These are phyloP conservation scores for Odocoileus virginianus DNA, from an alignment of 2,113 vertebrate species.

Conservation along the genomic window DNA sequence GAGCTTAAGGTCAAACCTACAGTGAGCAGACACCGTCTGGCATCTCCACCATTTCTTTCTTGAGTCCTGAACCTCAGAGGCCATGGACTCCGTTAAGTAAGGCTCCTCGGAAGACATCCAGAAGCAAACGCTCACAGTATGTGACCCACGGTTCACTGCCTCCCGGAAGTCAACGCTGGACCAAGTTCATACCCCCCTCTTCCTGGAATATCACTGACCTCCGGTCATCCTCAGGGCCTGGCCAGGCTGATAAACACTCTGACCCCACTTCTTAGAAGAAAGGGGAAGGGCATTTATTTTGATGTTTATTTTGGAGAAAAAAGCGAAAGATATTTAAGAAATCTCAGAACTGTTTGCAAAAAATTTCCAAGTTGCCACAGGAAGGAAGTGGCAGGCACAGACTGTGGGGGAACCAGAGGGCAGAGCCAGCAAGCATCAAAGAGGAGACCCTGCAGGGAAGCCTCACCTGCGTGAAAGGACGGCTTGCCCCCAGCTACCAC, in stretches of 20 bases:
- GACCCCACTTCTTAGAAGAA: not conserved
- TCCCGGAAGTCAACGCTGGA: not conserved
- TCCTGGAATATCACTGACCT: fast-evolving
- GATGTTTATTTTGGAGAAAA: not conserved
- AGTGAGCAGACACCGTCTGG: fast-evolving
- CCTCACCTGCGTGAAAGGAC: too few species aligned
- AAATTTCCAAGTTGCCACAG: not conserved
- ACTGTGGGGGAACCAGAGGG: not conserved
- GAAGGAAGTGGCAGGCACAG: not conserved
- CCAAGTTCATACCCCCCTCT: not conserved
- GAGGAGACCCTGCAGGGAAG: not conserved
- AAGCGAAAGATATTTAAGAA: not conserved
- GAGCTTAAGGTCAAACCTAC: not conserved
- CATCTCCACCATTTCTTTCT: fast-evolving
- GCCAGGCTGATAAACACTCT: not conserved
- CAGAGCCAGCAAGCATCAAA: not conserved
- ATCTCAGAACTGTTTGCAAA: not conserved
- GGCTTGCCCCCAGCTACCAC: fast-evolving
- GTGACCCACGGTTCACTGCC: not conserved
- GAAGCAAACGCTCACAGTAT: fast-evolving
- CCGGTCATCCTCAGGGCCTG: not conserved
- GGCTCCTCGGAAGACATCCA: fast-evolving
- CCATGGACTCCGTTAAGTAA: fast-evolving
- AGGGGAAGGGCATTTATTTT: not conserved
- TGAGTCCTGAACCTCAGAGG: not conserved